Conservation (phyloP, 1,140 invertebrate genomes). For the Rhyacophila brunnea region DNA sequence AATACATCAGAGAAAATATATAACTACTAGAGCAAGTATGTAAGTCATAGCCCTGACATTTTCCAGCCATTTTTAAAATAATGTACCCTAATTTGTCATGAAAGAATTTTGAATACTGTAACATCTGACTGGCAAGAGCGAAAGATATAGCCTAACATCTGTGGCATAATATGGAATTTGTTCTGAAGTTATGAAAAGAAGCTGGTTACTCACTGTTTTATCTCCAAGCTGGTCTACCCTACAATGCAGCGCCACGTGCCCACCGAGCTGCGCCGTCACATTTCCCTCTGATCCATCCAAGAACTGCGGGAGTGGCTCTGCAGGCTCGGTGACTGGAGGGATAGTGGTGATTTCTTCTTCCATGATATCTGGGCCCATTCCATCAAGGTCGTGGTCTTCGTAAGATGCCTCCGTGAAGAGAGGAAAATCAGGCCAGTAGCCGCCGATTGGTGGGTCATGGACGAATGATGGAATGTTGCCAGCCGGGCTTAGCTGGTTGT, state of each 20-base stretch:
- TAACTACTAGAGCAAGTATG: no score
- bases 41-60: no score
- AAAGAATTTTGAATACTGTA: no score
- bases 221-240: slow-evolving; percentile 63
- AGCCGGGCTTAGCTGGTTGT: not conserved
- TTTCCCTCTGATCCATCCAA: slow-evolving; percentile 55
- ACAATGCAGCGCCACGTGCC: slow-evolving; percentile 62
- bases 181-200: no score
- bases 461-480: slow-evolving; percentile 7
- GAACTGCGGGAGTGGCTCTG: slow-evolving; percentile 57
- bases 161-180: no score
- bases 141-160: no score
- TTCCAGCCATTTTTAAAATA: no score
- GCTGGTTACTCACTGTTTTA: slow-evolving; percentile 60
- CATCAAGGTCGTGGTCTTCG: slow-evolving; percentile 23
- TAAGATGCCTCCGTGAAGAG: slow-evolving; percentile 28
- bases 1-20: no score
- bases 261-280: slow-evolving; percentile 62
- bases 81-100: no score
- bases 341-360: not conserved
- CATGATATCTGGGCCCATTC: not conserved
- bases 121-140: no score
- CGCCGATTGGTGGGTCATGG: slow-evolving; percentile 2
- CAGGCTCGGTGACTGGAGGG: slow-evolving; percentile 33
- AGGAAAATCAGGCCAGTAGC: slow-evolving; percentile 30